Evolutionary conservation across 2,888 invertebrate species (phyloP), one percentile per base, ranked within the genome.

Genomic region (Tuta absoluta): DNA sequence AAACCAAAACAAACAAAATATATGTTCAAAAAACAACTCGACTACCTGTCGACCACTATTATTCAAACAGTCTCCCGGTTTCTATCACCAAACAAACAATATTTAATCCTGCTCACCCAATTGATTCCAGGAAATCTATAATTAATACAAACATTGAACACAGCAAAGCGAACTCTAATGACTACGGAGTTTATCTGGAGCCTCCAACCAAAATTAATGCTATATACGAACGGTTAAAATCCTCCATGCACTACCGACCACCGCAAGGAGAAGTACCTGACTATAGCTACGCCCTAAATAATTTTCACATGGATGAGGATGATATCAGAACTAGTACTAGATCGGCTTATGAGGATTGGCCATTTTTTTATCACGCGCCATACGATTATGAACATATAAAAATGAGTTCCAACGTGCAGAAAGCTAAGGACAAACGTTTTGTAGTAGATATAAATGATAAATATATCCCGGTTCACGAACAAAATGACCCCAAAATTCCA

Each of bases 391-490:
- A 85, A 68, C 70, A 74, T 41, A 75, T 76, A 45, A 83, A 81
- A 53, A 72, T 75, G 19, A 75, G 76, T 37, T 67, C 73, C 4
- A 79, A 81, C 66, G 69, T 69, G 10, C 80, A 84, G 60, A 87
- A 82, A 66, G 81, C 78, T 1, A 87, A 87, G 74, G 87, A 89
- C 59, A 89, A 89, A 73, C 84, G 85, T 14, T 84, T 79, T 53
- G 74, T 72, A 28, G 65, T 70, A 23, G 74, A 78, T 1, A 66
- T 72, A 17, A 68, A 73, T 56, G 1, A 60, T 17, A 72, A 73
- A 67, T 64, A 82, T n/a, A 88, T 86, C 69, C 89, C 89, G 1
- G 86, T 89, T 17, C 78, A 85, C 65, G 89, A 89, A 78, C 65
- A 28, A 38, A 72, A 82, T 33, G 77, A 83, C 11, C 75, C 83